Conservation (phyloP, 1,140 invertebrate species). For the Cyclargus thomasi region DNA sequence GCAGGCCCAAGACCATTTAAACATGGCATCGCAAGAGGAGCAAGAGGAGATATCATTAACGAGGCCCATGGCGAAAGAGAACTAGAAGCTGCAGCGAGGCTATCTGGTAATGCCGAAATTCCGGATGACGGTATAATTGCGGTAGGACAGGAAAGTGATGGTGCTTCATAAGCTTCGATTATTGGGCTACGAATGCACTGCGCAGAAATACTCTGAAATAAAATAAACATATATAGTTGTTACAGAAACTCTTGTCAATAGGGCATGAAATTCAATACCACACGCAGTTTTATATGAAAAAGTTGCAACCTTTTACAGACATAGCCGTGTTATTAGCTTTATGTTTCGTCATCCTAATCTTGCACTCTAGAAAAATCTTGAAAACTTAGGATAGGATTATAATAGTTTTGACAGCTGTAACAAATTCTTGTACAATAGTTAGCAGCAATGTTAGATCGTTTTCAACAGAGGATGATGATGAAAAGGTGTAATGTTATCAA, state of each 20-base stretch:
- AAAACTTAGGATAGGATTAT: no score
- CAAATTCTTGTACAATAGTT: neutral
- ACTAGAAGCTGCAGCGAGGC: neutral
- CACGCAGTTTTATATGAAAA: neutral
- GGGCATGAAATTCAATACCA: neutral
- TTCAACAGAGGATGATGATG: neutral
- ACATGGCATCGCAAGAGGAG: neutral
- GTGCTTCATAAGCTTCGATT: neutral
- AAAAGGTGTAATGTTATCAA: neutral
- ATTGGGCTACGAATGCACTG: neutral
- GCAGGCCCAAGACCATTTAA: neutral
- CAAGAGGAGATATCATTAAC: neutral
- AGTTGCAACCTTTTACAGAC: no score
- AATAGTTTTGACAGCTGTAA: neutral
- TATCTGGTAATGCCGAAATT: neutral
- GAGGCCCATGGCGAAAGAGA: neutral
- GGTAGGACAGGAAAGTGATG: neutral
- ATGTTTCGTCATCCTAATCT: no score
- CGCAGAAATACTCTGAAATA: conserved; percentile 9
- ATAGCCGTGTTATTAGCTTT: no score
- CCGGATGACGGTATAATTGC: neutral
- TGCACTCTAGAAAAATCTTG: no score
- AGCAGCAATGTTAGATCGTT: neutral
- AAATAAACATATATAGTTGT: neutral
- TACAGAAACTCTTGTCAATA: neutral